Base-by-base conservation (phyloP, 2,888 invertebrate species). In the Ypsolopha sequella region DNA sequence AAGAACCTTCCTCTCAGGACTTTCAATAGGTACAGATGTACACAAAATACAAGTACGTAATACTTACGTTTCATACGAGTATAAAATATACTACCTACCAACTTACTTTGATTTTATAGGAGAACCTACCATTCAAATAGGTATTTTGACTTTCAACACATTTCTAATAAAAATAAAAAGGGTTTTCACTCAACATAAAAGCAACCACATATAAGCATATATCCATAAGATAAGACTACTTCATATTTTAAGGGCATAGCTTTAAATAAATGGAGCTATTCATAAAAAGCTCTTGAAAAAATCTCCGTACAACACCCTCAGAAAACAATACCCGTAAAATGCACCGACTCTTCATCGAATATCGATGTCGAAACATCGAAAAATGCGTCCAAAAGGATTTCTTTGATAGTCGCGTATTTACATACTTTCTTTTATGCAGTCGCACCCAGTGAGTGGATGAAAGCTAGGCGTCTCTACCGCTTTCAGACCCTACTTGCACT, bases 281-380 rank as follows among this genome's bases (percentile, higher is more conserved):
- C 24, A 24, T 24, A 24, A 24, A 24, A 24, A 24, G 24, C 24
- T 24, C 24, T 24, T 24, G 24, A 3, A 24, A 24, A 24, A 3
- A 24, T n/a, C 24, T 4, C 24, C 2, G 24, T 24, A 24, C 24
- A 24, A 24, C 4, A 59, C 60, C 62, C 62, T 66, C 64, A 57
- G 58, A 68, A 73, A 82, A 85, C 84, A 86, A 86, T 77, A 68
- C 80, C 65, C 67, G 60, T 69, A 81, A 82, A 76, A 70, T 71
- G 72, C 76, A 80, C 74, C 72, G 67, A 68, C 72, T 80, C 76
- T 76, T 81, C 82, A 85, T 85, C 82, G 84, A 85, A 82, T 81
- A 74, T 77, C 72, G 76, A 81, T 4, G 24, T 84, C 68, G 71
- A 74, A 74, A 78, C 77, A 74, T 76, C 66, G 70, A 65, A 76